Conservation (phyloP, 1,140 invertebrate species). For the Aricia agestis region DNA sequence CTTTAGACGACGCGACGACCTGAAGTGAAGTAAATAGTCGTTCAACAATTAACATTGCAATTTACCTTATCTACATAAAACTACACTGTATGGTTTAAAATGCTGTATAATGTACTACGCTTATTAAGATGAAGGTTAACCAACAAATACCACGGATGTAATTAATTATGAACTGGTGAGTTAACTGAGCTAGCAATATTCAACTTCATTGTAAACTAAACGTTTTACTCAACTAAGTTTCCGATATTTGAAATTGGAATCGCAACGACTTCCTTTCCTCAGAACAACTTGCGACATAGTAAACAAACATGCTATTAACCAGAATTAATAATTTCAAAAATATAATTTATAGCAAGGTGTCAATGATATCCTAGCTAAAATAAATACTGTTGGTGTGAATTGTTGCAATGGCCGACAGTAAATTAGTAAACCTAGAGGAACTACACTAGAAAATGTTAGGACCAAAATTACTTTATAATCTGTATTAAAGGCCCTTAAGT, state of each 20-base stretch:
- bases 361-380: not conserved
- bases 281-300: not conserved
- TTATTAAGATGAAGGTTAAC: conserved; percentile 14
- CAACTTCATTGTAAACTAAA: not conserved
- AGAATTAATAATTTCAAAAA: not conserved
- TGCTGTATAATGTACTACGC: not conserved
- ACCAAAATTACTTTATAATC: too few relatives aligned
- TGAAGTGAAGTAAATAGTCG: too few relatives aligned
- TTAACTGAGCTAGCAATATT: not conserved
- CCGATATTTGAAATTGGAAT: not conserved
- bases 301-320: not conserved
- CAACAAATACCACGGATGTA: conserved; percentile 4
- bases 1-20: too few relatives aligned
- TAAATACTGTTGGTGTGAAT: not conserved
- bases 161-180: not conserved
- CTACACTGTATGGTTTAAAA: too few relatives aligned
- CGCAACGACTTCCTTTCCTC: not conserved
- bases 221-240: not conserved
- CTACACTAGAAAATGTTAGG: not conserved
- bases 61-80: too few relatives aligned
- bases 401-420: not conserved
- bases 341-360: not conserved
- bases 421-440: not conserved
- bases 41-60: too few relatives aligned
- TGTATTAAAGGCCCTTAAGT: too few relatives aligned